Evolutionary conservation across 2,888 invertebrate species (phyloP).

Genomic region (Tenodera sinensis): DNA sequence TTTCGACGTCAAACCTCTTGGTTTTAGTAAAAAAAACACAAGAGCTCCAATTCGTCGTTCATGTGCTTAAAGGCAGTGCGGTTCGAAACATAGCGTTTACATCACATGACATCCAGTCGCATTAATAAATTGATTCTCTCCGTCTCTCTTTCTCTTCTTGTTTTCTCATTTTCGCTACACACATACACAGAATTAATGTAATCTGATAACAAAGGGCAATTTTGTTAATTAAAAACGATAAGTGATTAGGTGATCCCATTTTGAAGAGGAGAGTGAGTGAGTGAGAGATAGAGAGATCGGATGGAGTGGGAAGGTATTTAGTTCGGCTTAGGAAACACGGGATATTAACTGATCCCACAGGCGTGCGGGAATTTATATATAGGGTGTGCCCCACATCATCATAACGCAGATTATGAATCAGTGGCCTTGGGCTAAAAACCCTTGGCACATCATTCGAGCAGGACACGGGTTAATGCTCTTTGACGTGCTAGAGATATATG

Average conservation of each 20-base stretch:
- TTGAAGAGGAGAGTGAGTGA: not conserved
- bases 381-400: not conserved
- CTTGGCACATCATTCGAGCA: not conserved
- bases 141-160: not conserved
- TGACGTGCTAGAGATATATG: not conserved
- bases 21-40: too few species aligned
- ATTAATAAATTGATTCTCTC: not conserved
- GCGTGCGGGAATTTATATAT: not conserved
- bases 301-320: not conserved
- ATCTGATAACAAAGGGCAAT: not conserved
- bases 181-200: not conserved
- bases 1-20: too few species aligned
- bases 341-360: not conserved
- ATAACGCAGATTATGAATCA: not conserved
- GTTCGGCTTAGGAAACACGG: not conserved
- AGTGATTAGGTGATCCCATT: not conserved
- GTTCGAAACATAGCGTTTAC: not conserved
- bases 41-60: too few species aligned
- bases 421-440: not conserved
- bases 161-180: not conserved
- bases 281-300: too few species aligned
- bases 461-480: not conserved
- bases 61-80: not conserved
- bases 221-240: not conserved
- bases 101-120: not conserved